Evolutionary conservation across 2,113 vertebrate genomes (phyloP).

Genomic region (Phaetusa simplex): DNA sequence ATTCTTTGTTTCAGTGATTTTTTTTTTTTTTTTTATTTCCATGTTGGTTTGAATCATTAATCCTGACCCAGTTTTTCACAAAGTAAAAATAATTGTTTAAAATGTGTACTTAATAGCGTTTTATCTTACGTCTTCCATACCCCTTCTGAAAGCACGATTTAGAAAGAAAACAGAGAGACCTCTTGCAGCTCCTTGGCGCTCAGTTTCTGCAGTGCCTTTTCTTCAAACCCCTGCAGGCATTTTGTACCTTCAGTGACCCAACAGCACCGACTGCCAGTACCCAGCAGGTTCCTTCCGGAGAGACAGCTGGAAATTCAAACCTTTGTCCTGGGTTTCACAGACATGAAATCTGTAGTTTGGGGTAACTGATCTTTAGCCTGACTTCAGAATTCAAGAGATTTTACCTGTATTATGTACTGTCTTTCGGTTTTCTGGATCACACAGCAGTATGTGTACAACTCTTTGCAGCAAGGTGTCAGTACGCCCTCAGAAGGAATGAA

Average conservation of each 20-base stretch:
- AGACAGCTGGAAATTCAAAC: neutral
- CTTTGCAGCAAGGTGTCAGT: neutral
- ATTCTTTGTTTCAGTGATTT: neutral
- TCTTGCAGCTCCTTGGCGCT: neutral
- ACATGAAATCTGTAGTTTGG: neutral
- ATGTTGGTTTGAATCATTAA: neutral
- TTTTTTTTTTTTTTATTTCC: neutral
- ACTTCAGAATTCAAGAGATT: neutral
- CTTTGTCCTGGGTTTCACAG: neutral
- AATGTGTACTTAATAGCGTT: neutral
- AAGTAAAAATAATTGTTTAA: neutral
- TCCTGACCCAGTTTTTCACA: neutral
- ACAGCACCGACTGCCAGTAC: too few relatives aligned
- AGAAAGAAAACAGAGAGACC: neutral
- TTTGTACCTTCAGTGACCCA: neutral
- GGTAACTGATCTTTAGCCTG: neutral
- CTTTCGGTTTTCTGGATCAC: neutral
- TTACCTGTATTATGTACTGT: fast-evolving
- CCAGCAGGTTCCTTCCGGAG: neutral
- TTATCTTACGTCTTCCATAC: neutral
- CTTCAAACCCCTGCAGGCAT: neutral
- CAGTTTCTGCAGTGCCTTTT: neutral
- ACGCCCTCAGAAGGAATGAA: neutral
- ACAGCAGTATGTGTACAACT: neutral
- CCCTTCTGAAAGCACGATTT: neutral